Conservation (phyloP, 2,888 invertebrate species). For the Matsumyia berberina region DNA sequence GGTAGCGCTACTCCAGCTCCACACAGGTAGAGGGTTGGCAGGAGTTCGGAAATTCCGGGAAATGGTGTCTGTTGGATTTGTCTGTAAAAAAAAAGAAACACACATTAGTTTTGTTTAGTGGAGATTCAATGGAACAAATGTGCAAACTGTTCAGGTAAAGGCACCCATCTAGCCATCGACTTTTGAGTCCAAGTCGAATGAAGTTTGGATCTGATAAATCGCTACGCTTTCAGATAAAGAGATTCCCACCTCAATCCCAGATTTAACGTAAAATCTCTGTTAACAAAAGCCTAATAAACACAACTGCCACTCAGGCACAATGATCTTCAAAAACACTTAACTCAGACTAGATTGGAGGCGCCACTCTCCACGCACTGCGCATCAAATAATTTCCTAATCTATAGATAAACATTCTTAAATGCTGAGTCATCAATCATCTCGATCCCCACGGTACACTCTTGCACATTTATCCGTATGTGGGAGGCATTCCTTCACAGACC, state of each 20-base stretch:
- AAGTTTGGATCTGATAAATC: no score
- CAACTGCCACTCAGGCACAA: not conserved
- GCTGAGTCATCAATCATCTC: slow-evolving; percentile 52
- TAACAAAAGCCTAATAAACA: not conserved
- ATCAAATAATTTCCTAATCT: slow-evolving; percentile 18
- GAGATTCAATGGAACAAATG: no score
- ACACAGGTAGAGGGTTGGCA: slow-evolving; percentile 90
- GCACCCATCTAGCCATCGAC: no score
- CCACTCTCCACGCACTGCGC: slow-evolving; percentile 10
- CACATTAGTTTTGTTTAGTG: no score
- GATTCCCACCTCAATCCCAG: no score
- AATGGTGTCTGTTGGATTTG: slow-evolving; percentile 79
- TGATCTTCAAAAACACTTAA: not conserved
- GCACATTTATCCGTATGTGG: not conserved
- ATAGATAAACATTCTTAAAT: slow-evolving; percentile 34
- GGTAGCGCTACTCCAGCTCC: slow-evolving; percentile 91
- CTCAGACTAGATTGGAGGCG: not conserved
- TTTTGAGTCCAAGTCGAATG: no score
- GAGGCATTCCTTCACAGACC: slow-evolving; percentile 30
- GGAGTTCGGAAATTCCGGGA: slow-evolving; percentile 89
- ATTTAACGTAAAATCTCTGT: no score
- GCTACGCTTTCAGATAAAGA: no score
- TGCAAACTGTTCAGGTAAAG: no score
- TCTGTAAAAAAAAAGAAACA: slow-evolving; percentile 36
- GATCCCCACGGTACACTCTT: not conserved